Evolutionary conservation across 2,797 vertebrate genomes (phyloP), one percentile per base, ranked within the genome.

Genomic region (Parauchenoglanis ngamensis): DNA sequence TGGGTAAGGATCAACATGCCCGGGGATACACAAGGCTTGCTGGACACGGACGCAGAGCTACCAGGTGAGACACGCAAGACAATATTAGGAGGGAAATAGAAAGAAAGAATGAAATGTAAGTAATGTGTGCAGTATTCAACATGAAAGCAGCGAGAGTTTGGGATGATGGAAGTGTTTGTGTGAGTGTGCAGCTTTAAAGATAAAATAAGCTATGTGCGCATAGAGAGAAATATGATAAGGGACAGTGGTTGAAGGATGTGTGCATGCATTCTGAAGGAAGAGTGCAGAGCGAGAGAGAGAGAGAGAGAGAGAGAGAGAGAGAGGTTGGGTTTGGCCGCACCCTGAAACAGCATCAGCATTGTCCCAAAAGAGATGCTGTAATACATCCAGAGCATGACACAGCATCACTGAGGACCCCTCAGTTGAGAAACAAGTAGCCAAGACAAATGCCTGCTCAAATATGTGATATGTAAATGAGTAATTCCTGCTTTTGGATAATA

Each of bases 331-430:
- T 79, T 68, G 86, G 88, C 88, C 91, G 84, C 89, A 90, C 91
- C 91, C 90, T 87, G 76, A 84, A 89, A 78, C 82, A 88, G 83
- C 87, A 86, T 84, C 77, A 87, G 85, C 65, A 87, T 61, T 46
- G 87, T 87, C 86, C 67, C 78, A 80, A 85, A 88, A 83, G 77
- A 87, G 85, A 63, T 83, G 85, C 75, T 49, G 59, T 89, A 72
- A 56, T 73, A 84, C 83, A 84, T 49, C 87, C 85, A 88, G 73
- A 89, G 90, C 90, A 90, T 91, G 91, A 91, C 90, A 90, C 90
- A 91, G 91, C 91, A 91, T 91, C 91, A 85, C 87, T 89, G 80
- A 91, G 90, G 90, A 87, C 91, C 91, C 89, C 78, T 81, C 8
- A 70, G 52, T 56, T 80, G 56, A 65, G 75, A 88, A 70, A 85